These are phyloP conservation scores for Beroe forskalii DNA, from an alignment of 37 sponge, comb jelly and placozoan species.

Conservation along the genomic window DNA sequence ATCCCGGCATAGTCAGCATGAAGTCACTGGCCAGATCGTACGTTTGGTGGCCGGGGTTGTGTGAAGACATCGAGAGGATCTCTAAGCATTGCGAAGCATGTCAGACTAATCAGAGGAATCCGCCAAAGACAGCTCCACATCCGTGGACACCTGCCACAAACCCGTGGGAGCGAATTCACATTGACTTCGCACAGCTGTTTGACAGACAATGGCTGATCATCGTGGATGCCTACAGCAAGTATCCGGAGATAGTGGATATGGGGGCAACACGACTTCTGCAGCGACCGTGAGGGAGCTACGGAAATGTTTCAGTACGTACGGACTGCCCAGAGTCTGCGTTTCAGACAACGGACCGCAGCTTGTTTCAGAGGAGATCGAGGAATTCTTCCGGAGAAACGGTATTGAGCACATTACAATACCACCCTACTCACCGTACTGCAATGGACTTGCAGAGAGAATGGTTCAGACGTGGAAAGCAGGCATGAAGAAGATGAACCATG, in stretches of 20 bases:
- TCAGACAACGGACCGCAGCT: constrained; percentile 65
- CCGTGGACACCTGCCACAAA: background rate
- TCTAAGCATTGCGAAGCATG: background rate
- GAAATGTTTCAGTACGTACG: background rate
- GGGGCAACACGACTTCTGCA: background rate
- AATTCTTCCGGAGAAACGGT: constrained; percentile 52
- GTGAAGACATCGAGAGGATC: background rate
- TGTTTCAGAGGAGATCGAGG: background rate
- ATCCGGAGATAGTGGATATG: background rate
- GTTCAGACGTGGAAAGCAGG: background rate
- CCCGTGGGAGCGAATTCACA: constrained; percentile 67
- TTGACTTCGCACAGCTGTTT: constrained; percentile 57
- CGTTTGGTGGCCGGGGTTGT: constrained; percentile 25
- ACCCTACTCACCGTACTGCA: constrained; percentile 2
- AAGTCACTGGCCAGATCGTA: background rate
- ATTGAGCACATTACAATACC: background rate
- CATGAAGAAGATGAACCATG: background rate
- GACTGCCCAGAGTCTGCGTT: constrained; percentile 13
- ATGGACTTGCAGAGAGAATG: background rate
- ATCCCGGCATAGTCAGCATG: background rate
- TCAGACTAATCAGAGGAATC: background rate
- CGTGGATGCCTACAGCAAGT: background rate
- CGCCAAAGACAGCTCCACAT: background rate
- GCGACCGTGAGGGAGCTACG: background rate
- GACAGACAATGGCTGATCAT: background rate